Evolutionary conservation across 2,888 invertebrate genomes (phyloP).

Genomic region (Omphaloscelis lunosa): DNA sequence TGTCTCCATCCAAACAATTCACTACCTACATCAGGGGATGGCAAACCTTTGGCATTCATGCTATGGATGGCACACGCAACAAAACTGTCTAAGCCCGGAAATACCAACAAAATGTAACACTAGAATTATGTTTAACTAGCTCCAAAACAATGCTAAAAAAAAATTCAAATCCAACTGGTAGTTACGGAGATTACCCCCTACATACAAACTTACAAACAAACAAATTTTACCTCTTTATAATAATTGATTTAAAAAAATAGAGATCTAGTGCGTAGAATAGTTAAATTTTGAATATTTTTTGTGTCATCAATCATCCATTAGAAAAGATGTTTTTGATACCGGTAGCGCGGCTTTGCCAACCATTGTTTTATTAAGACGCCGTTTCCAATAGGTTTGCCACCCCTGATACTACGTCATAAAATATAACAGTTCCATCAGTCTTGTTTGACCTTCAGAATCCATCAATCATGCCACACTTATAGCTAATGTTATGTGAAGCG

Average conservation of each 20-base stretch:
- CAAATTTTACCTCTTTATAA: too few relatives aligned
- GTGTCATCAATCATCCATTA: background rate
- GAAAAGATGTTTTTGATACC: background rate
- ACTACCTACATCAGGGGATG: slow-evolving; percentile 19
- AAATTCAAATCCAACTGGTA: too few relatives aligned
- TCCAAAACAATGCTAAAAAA: too few relatives aligned
- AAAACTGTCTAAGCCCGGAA: background rate
- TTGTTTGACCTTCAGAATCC: slow-evolving; percentile 49
- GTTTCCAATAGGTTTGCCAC: background rate
- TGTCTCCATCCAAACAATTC: slow-evolving; percentile 25
- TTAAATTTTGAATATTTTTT: background rate
- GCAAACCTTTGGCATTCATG: background rate
- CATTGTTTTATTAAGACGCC: background rate
- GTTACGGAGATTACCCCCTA: too few relatives aligned
- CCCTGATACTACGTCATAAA: slow-evolving; percentile 51
- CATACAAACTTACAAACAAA: too few relatives aligned
- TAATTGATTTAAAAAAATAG: too few relatives aligned
- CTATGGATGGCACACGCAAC: background rate
- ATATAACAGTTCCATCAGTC: slow-evolving; percentile 57
- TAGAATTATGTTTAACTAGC: background rate
- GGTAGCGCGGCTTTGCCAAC: background rate
- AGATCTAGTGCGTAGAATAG: background rate
- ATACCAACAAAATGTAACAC: background rate
- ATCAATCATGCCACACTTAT: slow-evolving; percentile 53
- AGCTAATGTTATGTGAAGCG: slow-evolving; percentile 29